phyloP scores from a whole-genome alignment of 1,140 invertebrate species.

The Drosophila dunni region DNA sequence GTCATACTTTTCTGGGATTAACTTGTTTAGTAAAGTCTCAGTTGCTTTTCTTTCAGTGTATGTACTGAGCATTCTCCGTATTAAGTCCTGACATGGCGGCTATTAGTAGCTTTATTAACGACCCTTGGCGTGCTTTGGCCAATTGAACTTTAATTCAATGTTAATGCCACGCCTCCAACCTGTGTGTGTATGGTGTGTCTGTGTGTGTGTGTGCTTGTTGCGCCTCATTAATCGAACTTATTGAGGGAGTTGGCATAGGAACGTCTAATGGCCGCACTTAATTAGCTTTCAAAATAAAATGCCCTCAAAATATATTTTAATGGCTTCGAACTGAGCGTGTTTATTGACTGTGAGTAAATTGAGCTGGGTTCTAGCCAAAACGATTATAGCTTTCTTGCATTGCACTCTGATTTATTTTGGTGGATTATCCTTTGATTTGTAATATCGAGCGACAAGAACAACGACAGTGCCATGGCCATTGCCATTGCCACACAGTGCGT shows the following conservation, averaged over 20 bases:
- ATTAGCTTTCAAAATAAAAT: slow-evolving; percentile 71
- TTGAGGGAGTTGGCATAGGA: slow-evolving; percentile 11
- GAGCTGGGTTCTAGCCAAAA: slow-evolving; percentile 32
- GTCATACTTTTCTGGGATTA: too few species aligned
- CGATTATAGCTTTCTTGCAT: slow-evolving; percentile 52
- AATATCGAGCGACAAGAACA: not conserved
- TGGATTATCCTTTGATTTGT: slow-evolving; percentile 27
- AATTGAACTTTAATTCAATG: slow-evolving; percentile 75
- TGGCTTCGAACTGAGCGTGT: slow-evolving; percentile 50
- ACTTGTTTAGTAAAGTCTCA: too few species aligned
- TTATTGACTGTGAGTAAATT: slow-evolving; percentile 27
- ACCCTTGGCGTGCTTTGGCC: slow-evolving; percentile 47
- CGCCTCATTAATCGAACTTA: slow-evolving; percentile 64
- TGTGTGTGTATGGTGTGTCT: slow-evolving; percentile 2
- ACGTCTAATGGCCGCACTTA: slow-evolving; percentile 58
- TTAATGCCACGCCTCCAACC: slow-evolving; percentile 17
- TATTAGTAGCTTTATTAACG: slow-evolving; percentile 57
- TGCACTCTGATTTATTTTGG: slow-evolving; percentile 48
- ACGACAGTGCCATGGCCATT: too few species aligned
- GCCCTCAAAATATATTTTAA: slow-evolving; percentile 57
- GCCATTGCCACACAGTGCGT: slow-evolving; percentile 25
- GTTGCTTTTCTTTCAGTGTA: too few species aligned
- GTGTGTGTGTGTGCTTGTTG: slow-evolving; percentile 50
- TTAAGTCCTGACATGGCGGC: slow-evolving; percentile 8
- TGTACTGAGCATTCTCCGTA: not conserved